These are phyloP conservation scores for Neoaliturus tenellus DNA, from an alignment of 2,888 invertebrate genomes.

Conservation along the genomic window DNA sequence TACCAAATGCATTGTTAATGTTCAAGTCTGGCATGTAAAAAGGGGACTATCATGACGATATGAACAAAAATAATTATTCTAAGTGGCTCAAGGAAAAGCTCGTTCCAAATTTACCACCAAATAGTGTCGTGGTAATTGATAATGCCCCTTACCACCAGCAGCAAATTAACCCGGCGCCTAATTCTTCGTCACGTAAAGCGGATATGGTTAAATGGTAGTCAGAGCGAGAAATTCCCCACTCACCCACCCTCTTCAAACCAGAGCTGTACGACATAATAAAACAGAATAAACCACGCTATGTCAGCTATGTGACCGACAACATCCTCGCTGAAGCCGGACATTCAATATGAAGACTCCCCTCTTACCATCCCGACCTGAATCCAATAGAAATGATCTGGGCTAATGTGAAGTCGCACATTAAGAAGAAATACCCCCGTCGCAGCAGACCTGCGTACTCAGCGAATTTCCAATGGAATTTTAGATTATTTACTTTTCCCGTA, in stretches of 20 bases:
- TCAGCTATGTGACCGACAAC: not conserved
- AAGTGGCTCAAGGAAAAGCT: slow-evolving; percentile 9
- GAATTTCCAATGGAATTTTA: not conserved
- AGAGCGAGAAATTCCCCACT: not conserved
- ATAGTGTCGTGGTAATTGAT: not conserved
- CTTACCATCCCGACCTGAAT: slow-evolving; percentile 36
- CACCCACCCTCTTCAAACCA: not conserved
- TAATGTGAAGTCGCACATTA: not conserved
- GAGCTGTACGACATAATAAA: not conserved
- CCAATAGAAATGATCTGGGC: slow-evolving; percentile 27
- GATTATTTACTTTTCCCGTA: too few relatives aligned
- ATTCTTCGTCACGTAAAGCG: not conserved
- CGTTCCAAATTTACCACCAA: not conserved
- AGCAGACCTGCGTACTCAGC: not conserved
- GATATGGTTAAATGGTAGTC: slow-evolving; percentile 13
- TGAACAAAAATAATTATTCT: not conserved
- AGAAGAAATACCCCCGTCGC: not conserved
- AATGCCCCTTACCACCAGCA: slow-evolving; percentile 34
- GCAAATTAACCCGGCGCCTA: slow-evolving; percentile 31
- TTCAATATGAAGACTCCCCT: not conserved
- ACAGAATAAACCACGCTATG: not conserved
- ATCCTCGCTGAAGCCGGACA: not conserved
- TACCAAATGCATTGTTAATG: not conserved
- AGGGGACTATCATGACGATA: slow-evolving; percentile 30
- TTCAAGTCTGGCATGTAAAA: slow-evolving; percentile 17